Evolutionary conservation across 2,113 vertebrate species (phyloP), one percentile per base, ranked within the genome.

Genomic region (Meles meles): DNA sequence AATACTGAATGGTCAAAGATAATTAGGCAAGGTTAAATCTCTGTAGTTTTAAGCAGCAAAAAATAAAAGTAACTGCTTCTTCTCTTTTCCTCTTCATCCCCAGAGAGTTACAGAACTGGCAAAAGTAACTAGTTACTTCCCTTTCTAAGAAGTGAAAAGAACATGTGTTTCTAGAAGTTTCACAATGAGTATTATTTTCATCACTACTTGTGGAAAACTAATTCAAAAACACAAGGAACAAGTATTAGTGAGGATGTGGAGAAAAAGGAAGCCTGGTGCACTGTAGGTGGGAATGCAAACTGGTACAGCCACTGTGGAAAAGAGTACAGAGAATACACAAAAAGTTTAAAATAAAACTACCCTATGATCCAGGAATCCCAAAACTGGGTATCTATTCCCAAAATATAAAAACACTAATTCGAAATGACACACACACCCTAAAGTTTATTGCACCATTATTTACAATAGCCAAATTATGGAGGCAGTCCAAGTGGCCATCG

Each of bases 71-170:
- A 61, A 79, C 4, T 74, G 4, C 27, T 82, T 71, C n/a, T 59
- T 79, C 14, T 90, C 61, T 74, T 79, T 71, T 79, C 34, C 29
- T n/a, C 27, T 37, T 25, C 37, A n/a, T 69, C 13, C 17, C 63
- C 25, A 94, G 67, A 97, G 59, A 92, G 23, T 86, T 55, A 96
- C 37, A 97, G 12, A 94, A 93, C n/a, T 90, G 21, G 47, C 34
- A 96, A 87, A 82, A 10, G 29, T 67, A 91, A 92, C 12, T 47
- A 96, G 82, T 79, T 93, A 47, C 34, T n/a, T 37, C 37, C 47
- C 29, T 86, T 96, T 77, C 27, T 55, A 76, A 77, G 39, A 55
- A 81, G 27, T 81, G 10, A 72, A 71, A 42, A 13, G 8, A 71
- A 88, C 21, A 23, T 67, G 25, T 88, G 39, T 79, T 94, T 96